A percentile compares a stretch with the other conserved stretches of the same genome.
Evolutionary conservation across 2,888 invertebrate species (phyloP).

Genomic region (Ormyrus thymus): DNA sequence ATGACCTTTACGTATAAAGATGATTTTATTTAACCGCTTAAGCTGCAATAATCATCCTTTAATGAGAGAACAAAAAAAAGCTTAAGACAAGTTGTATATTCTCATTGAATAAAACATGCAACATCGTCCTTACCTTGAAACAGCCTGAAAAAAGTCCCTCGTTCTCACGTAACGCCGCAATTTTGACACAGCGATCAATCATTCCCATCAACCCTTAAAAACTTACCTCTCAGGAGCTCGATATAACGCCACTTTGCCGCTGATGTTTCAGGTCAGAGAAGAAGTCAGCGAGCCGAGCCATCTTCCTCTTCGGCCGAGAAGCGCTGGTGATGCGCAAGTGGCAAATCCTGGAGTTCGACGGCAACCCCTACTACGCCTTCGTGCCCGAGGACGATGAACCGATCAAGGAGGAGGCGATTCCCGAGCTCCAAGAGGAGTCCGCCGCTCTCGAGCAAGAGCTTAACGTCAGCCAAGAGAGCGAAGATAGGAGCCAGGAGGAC

Average conservation of each 20-base stretch:
- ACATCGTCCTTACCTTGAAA: too few species aligned
- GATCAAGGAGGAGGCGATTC: conserved; percentile 62
- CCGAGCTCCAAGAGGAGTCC: conserved; percentile 55
- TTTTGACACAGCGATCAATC: too few species aligned
- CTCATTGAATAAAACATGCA: too few species aligned
- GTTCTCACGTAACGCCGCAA: too few species aligned
- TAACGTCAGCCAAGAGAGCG: conserved; percentile 28
- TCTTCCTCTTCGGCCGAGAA: conserved; percentile 70
- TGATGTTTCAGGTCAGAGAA: conserved; percentile 70
- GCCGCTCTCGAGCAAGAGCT: conserved; percentile 10
- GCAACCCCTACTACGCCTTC: conserved; percentile 72
- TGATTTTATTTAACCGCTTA: too few species aligned
- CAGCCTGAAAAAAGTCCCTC: too few species aligned
- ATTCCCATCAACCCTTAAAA: neutral
- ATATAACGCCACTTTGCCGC: conserved; percentile 51
- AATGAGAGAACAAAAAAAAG: too few species aligned
- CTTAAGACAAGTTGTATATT: too few species aligned
- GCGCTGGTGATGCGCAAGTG: conserved; percentile 72
- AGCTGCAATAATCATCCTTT: too few species aligned
- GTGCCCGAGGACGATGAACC: conserved; percentile 69
- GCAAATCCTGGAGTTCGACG: conserved; percentile 73
- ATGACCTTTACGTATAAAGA: too few species aligned
- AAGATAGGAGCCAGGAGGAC: conserved; percentile 48
- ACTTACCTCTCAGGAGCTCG: neutral
- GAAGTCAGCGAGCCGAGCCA: conserved; percentile 61